Evolutionary conservation across 2,888 invertebrate genomes (phyloP), one percentile per base, ranked within the genome.

Genomic region (Nematopogon swammerdamellus): DNA sequence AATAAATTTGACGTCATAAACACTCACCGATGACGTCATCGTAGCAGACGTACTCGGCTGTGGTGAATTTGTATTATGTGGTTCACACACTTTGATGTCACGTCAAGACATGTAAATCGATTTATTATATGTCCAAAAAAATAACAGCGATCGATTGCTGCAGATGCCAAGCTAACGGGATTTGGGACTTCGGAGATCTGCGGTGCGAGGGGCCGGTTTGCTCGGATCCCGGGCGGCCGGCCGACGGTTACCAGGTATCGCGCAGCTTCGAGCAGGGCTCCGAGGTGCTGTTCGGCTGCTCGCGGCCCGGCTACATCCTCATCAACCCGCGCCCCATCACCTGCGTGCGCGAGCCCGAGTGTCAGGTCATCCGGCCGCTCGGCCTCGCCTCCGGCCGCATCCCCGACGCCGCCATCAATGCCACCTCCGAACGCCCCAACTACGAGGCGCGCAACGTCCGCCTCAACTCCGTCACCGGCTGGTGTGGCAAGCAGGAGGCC

Each of bases 151-250:
- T n/a, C n/a, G n/a, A n/a, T n/a, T n/a, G n/a, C n/a, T 72, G 72
- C 19, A 80, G 91, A 54, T 97, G 97, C 69, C 90, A 91, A 74
- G 88, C 89, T 1, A 95, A 95, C 62, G 94, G 95, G 2, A 89
- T 92, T 53, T 98, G 98, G 98, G 97, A 97, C 77, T 96, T 97
- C 66, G 97, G 97, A 20, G 95, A 95, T 64, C 80, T 98, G 47
- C 81, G 94, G 49, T 98, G 98, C 63, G 96, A 97, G 80, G 97
- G 97, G 18, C 97, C 97, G 2, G 96, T 97, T 1, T 97, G 97
- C 67, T 92, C 93, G 67, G 97, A 97, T 70, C 97, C 97, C 0
- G 95, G 96, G 1, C 85, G 94, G 60, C 97, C 97, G 1, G 90
- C 92, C 52, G 97, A 97, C 71, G 97, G 97, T 18, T 82, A 84